Evolutionary conservation across 1,140 invertebrate genomes (phyloP), one percentile per base, ranked within the genome.

Genomic region (Antheraea pernyi): DNA sequence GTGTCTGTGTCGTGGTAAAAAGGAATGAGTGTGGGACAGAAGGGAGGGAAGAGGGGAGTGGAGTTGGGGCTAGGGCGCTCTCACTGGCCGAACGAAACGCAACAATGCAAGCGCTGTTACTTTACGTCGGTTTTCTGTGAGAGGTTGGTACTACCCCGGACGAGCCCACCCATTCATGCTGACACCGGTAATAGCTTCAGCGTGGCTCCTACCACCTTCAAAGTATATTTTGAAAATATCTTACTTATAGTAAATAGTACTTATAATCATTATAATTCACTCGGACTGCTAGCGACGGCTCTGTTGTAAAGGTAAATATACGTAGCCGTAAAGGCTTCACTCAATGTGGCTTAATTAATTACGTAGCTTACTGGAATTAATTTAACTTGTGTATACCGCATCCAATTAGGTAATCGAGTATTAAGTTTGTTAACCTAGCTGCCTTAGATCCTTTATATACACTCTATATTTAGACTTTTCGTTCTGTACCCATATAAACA

Each of bases 311-410:
- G 16, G 46, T 5, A 53, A 53, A 53, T 53, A 53, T 16, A 53
- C 11, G 46, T 42, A 42, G 39, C 39, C 39, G 46, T 53, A 53
- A n/a, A 53, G 46, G 46, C 16, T 53, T 53, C 46, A 16, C 46
- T 53, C 46, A n/a, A 16, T 11, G 46, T 5, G 16, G 46, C 46
- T 53, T 53, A 53, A 53, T 53, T 53, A 53, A 53, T 53, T 53
- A 53, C 46, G 11, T 53, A 53, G 46, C 46, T 53, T 53, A 53
- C 11, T 53, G 46, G 46, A 53, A 53, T 53, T 53, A 53, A 53
- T 53, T 53, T 53, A 2, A 13, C 46, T 53, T 53, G 46, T 53
- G 46, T 5, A 53, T 10, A 53, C 46, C 46, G 13, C 46, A 13
- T 13, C 5, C 9, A 53, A 11, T 53, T 53, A 53, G 13, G 46